Evolutionary conservation across 2,888 invertebrate genomes (phyloP).

Genomic region (Apotomis turbidana): DNA sequence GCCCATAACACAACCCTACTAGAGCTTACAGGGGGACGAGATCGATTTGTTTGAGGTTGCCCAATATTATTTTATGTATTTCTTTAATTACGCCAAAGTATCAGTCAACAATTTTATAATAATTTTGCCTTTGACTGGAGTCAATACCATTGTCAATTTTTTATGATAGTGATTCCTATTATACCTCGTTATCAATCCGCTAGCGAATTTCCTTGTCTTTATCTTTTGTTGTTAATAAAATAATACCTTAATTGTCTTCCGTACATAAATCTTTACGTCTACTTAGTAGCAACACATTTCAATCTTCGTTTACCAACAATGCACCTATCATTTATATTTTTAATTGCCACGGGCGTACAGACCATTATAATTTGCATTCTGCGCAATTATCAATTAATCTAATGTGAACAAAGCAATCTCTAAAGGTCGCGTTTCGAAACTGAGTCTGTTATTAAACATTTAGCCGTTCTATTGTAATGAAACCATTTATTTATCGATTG

Average conservation of each 20-base stretch:
- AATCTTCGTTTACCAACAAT: constrained; percentile 37
- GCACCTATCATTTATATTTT: constrained; percentile 39
- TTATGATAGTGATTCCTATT: no score
- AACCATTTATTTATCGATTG: constrained; percentile 32
- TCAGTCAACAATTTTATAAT: no score
- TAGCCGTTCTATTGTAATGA: constrained; percentile 37
- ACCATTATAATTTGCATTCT: constrained; percentile 48
- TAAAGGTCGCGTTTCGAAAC: constrained; percentile 53
- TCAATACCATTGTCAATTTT: no score
- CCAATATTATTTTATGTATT: no score
- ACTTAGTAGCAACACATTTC: constrained; percentile 30
- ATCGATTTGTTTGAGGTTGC: no score
- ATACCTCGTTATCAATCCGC: no score
- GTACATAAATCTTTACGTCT: constrained; percentile 23
- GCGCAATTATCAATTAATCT: constrained; percentile 55
- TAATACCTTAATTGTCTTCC: constrained; percentile 23
- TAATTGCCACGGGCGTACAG: constrained; percentile 35
- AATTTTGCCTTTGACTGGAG: no score
- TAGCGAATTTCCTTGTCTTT: no score
- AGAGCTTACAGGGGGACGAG: no score
- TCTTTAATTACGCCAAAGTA: no score
- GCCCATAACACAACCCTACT: no score
- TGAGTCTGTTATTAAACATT: constrained; percentile 45
- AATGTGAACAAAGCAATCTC: constrained; percentile 53
- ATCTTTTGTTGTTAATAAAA: not conserved